Conservation (phyloP, 2,888 invertebrate genomes). For the Abscondita cerata region DNA sequence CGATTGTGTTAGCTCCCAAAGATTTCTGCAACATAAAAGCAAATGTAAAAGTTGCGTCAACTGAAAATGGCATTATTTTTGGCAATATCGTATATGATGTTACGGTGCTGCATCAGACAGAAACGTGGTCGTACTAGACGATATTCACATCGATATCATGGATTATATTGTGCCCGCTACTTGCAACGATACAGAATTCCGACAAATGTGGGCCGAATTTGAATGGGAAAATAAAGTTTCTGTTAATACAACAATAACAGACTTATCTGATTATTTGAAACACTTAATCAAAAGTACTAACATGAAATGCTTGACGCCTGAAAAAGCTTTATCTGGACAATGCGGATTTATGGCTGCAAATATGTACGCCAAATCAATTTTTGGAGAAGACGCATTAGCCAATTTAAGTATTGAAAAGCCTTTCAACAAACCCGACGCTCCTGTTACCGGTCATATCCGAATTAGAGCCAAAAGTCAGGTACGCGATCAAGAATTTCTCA, state of each 20-base stretch:
- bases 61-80: conserved; percentile 99
- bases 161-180: conserved; percentile 96
- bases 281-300: conserved; percentile 95
- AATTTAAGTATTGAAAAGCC: conserved; percentile 98
- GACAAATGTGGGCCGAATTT: conserved; percentile 99
- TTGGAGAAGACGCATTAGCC: conserved; percentile 98
- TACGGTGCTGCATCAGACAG: conserved; percentile 90
- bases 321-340: conserved; percentile 94
- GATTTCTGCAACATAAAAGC: conserved; percentile 99
- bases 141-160: conserved; percentile 99
- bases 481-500: no score
- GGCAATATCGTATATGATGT: conserved; percentile 99
- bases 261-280: conserved; percentile 90
- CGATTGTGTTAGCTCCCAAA: conserved; percentile 93
- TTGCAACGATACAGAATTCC: conserved; percentile 95
- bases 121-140: conserved; percentile 97
- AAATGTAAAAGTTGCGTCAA: conserved; percentile 98
- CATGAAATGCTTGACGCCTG: conserved; percentile 98
- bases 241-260: conserved; percentile 83
- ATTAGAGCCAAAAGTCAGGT: conserved; percentile 99
- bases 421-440: conserved; percentile 82
- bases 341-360: conserved; percentile 99
- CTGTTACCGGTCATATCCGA: conserved; percentile 96
- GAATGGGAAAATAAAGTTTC: conserved; percentile 99
- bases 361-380: conserved; percentile 97